Conservation (phyloP, 23 tunicate species). For the Trididemnum clinides region DNA sequence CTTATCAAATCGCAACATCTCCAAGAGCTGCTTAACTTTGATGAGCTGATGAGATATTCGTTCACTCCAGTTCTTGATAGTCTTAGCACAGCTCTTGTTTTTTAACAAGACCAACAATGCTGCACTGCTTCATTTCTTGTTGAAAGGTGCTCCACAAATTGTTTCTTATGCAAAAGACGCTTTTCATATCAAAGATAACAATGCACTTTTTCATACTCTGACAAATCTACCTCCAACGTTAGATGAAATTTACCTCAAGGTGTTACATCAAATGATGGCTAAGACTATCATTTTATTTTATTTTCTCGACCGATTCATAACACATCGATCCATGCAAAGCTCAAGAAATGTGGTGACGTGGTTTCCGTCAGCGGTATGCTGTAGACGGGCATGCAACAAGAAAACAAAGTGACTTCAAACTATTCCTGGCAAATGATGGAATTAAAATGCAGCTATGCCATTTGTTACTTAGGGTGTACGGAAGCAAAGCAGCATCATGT, state of each 20-base stretch:
- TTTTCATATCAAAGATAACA: background rate
- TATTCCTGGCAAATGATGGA: background rate
- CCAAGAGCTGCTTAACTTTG: background rate
- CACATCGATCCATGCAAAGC: background rate
- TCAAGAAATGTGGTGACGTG: background rate
- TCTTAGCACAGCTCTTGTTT: background rate
- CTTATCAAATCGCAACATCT: background rate
- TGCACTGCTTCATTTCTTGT: background rate
- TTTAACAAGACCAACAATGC: background rate
- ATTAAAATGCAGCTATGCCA: background rate
- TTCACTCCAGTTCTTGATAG: background rate
- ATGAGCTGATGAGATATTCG: background rate
- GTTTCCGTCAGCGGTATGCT: background rate
- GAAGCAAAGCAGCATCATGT: background rate
- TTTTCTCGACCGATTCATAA: background rate
- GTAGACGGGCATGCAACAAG: too few species aligned
- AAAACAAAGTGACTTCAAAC: background rate
- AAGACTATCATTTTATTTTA: background rate
- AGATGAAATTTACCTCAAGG: background rate
- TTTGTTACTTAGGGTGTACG: background rate
- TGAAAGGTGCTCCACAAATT: background rate
- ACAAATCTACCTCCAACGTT: too few species aligned
- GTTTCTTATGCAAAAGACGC: background rate
- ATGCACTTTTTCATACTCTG: background rate
- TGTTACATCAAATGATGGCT: background rate